These are phyloP conservation scores for Typhlomys cinereus DNA, from an alignment of 2,113 vertebrate species.

Conservation along the genomic window DNA sequence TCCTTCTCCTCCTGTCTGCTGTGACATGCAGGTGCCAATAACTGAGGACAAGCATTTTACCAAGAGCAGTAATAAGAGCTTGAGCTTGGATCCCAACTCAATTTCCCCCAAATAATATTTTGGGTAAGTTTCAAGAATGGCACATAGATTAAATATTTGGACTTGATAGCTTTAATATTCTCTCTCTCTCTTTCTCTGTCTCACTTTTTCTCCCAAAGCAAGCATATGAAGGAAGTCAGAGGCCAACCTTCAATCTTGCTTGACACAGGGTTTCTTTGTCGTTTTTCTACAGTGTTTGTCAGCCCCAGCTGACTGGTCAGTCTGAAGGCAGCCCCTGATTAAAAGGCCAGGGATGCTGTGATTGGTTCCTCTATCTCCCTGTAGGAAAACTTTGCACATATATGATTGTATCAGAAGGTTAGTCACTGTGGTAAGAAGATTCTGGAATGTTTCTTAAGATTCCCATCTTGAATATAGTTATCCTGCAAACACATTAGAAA, in stretches of 20 bases:
- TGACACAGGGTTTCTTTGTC: no score
- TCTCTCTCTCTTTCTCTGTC: no score
- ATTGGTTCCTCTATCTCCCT: no score
- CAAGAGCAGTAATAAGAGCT: not conserved
- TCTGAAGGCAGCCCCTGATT: no score
- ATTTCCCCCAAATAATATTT: conserved; percentile 24
- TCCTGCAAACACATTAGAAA: no score
- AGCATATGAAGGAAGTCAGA: no score
- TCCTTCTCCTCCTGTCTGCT: not conserved
- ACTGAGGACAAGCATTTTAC: not conserved
- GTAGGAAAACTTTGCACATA: not conserved
- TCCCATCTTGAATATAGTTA: not conserved
- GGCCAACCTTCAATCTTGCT: no score
- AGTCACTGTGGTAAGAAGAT: not conserved
- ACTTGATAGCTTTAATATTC: not conserved
- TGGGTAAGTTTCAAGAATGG: not conserved
- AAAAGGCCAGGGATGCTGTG: no score
- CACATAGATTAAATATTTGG: not conserved
- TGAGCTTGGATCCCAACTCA: conserved; percentile 13
- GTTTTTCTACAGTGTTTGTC: no score
- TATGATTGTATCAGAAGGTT: not conserved
- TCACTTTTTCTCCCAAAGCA: no score
- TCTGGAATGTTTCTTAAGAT: not conserved
- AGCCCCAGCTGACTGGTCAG: no score
- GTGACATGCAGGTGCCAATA: not conserved